phyloP scores from a whole-genome alignment of 2,113 vertebrate species.

The Gracilinanus agilis region DNA sequence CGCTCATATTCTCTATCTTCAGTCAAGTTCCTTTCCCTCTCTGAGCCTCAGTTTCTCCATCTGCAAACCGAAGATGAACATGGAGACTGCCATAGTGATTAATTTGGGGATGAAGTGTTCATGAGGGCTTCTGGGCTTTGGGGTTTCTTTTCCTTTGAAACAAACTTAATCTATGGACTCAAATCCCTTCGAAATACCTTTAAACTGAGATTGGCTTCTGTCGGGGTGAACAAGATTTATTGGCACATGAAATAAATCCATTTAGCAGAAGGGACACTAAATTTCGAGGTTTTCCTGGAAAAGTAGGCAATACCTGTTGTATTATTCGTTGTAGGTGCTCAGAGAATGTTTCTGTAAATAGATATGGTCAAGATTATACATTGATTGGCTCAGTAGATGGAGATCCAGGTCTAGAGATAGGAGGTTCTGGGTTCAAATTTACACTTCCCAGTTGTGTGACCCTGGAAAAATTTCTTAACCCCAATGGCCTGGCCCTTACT shows the following conservation, averaged over 20 bases:
- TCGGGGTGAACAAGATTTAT: neutral
- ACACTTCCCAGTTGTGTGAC: no score
- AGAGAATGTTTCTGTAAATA: neutral
- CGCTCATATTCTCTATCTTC: neutral
- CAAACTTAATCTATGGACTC: neutral
- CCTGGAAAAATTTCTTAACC: no score
- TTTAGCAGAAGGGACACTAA: neutral
- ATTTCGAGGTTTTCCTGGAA: neutral
- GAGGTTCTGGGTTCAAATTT: no score
- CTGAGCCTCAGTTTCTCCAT: neutral
- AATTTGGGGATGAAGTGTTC: neutral
- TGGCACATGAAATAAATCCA: neutral
- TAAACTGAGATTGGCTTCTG: neutral
- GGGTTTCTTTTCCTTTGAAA: neutral
- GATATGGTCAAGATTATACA: neutral
- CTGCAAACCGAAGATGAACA: no score
- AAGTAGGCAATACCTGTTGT: neutral
- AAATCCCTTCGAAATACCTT: neutral
- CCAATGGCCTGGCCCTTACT: no score
- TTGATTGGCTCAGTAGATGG: no score
- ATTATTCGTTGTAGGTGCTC: neutral
- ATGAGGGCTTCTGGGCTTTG: neutral
- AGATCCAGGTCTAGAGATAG: no score
- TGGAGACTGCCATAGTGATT: neutral
- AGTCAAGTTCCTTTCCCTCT: neutral